These are phyloP conservation scores for Chaetophractus vellerosus DNA, from an alignment of 2,797 vertebrate species.

Conservation along the genomic window DNA sequence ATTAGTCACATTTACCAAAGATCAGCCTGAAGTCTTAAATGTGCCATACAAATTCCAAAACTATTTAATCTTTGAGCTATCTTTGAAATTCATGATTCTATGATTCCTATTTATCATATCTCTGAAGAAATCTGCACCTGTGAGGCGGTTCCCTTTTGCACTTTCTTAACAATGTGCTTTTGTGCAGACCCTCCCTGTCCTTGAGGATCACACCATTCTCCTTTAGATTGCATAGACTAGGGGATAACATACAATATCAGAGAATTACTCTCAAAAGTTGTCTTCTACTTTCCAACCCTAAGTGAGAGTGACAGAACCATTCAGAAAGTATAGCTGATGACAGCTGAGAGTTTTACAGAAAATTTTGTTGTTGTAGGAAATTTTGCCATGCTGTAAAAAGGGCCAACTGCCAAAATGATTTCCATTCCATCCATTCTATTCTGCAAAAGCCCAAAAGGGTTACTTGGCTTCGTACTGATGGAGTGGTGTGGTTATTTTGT, in stretches of 20 bases:
- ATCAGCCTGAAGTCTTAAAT: constrained; percentile 57
- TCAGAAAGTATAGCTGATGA: not conserved
- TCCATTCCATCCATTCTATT: not conserved
- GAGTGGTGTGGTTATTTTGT: not conserved
- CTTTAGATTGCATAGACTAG: not conserved
- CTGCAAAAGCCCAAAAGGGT: not conserved
- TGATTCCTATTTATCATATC: not conserved
- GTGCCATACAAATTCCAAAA: not conserved
- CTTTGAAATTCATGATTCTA: constrained; percentile 17
- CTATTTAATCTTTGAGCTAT: not conserved
- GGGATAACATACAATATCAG: not conserved
- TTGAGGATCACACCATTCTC: not conserved
- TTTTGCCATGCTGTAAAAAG: not conserved
- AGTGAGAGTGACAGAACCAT: not conserved
- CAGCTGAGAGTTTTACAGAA: not conserved
- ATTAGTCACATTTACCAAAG: constrained; percentile 52
- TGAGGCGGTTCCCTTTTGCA: not conserved
- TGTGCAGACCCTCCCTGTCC: not conserved
- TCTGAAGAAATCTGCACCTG: not conserved
- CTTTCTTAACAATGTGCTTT: not conserved
- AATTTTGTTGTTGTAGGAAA: not conserved
- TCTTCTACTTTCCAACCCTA: not conserved
- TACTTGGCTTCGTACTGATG: not conserved
- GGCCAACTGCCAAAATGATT: not conserved
- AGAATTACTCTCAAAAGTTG: not conserved